Percentiles rank a stretch among this genome's conserved stretches.
phyloP scores from a whole-genome alignment of 1,140 invertebrate species.

The Planococcus citri region DNA sequence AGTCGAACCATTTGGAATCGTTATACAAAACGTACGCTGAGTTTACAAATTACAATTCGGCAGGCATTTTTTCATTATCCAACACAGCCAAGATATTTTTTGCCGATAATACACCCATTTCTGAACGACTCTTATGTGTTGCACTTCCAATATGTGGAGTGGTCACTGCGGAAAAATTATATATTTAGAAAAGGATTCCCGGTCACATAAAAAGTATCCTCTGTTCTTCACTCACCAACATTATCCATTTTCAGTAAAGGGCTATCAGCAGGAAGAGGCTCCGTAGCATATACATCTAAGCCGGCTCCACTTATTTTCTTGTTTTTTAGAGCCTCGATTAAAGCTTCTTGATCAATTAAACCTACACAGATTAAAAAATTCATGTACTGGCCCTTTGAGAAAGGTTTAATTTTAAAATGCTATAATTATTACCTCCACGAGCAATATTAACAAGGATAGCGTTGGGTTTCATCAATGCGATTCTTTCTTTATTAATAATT shows the following conservation, averaged over 20 bases:
- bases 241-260: slow-evolving; percentile 66
- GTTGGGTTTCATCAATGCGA: slow-evolving; percentile 68
- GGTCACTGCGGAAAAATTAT: slow-evolving; percentile 22
- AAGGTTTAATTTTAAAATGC: too few relatives aligned
- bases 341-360: slow-evolving; percentile 49
- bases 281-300: slow-evolving; percentile 83
- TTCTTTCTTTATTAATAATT: slow-evolving; percentile 59
- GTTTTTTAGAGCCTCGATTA: slow-evolving; percentile 59
- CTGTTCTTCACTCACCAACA: slow-evolving; percentile 41
- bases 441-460: slow-evolving; percentile 76
- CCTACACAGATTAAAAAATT: slow-evolving; percentile 23
- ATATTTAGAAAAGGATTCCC: background rate
- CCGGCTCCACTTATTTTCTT: slow-evolving; percentile 69
- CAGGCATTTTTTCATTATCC: slow-evolving; percentile 49
- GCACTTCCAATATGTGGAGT: slow-evolving; percentile 76
- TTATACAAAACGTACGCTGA: too few relatives aligned
- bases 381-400: background rate
- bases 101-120: slow-evolving; percentile 65
- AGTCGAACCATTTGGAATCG: too few relatives aligned
- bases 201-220: too few relatives aligned
- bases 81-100: slow-evolving; percentile 67
- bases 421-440: slow-evolving; percentile 51
- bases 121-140: slow-evolving; percentile 56
- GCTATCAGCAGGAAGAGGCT: slow-evolving; percentile 71
- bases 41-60: slow-evolving; percentile 19